Evolutionary conservation across 2,888 invertebrate species (phyloP).

Genomic region (Euspilapteryx auroguttella): DNA sequence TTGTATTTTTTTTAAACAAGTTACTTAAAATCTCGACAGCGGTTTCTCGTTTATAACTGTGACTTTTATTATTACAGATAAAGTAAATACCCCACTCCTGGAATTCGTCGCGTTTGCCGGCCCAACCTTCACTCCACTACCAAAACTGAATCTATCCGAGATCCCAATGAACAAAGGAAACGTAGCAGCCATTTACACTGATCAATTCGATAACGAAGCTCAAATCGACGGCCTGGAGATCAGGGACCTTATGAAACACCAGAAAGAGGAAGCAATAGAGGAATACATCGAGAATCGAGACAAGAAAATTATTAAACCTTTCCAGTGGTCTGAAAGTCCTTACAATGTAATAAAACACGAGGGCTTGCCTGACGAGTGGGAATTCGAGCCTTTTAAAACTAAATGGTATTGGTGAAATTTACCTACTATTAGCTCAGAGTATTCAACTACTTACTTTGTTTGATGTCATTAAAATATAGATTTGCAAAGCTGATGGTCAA

Average conservation of each 20-base stretch:
- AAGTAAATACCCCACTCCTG: no score
- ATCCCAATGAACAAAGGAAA: slow-evolving; percentile 36
- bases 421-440: slow-evolving; percentile 7
- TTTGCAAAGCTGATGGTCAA: no score
- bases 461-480: no score
- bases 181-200: slow-evolving; percentile 36
- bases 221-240: slow-evolving; percentile 34
- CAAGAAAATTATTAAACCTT: slow-evolving; percentile 52
- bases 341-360: slow-evolving; percentile 65
- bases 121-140: slow-evolving; percentile 31
- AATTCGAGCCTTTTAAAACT: slow-evolving; percentile 64
- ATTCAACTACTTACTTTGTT: slow-evolving; percentile 2
- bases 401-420: slow-evolving; percentile 63
- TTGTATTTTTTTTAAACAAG: no score
- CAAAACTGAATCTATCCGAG: slow-evolving; percentile 15
- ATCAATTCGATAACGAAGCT: slow-evolving; percentile 37
- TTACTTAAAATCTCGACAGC: no score
- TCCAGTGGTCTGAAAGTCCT: slow-evolving; percentile 74
- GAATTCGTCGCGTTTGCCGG: slow-evolving; percentile 37
- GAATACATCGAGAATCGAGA: slow-evolving; percentile 29
- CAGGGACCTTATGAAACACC: slow-evolving; percentile 33
- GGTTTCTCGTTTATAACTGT: no score
- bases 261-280: slow-evolving; percentile 32
- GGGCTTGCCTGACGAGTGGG: slow-evolving; percentile 76
- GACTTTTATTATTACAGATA: no score